Evolutionary conservation across 2,888 invertebrate genomes (phyloP).

Genomic region (Campaea margaritaria): DNA sequence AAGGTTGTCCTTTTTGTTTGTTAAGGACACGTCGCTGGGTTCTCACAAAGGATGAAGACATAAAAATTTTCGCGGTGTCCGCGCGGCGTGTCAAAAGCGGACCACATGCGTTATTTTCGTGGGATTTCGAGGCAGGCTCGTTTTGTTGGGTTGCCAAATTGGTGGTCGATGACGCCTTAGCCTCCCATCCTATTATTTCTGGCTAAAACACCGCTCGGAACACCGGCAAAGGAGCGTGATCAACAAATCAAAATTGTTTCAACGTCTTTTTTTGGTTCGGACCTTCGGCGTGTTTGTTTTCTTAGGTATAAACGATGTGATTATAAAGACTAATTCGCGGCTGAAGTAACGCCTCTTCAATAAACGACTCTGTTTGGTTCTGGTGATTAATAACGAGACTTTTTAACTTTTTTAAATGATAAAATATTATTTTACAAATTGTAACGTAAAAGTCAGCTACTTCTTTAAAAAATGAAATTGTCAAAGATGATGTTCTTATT

Average conservation of each 20-base stretch:
- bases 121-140: conserved; percentile 63
- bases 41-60: conserved; percentile 82
- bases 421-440: too few species aligned
- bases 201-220: conserved; percentile 66
- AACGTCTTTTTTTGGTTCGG: conserved; percentile 49
- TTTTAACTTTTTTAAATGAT: neutral
- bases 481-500: too few species aligned
- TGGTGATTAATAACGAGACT: conserved; percentile 20
- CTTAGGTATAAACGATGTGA: conserved; percentile 71
- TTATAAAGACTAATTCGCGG: conserved; percentile 74
- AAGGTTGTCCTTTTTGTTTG: conserved; percentile 56
- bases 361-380: conserved; percentile 29
- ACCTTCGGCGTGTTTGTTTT: conserved; percentile 80
- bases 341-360: conserved; percentile 39
- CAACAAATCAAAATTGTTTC: conserved; percentile 73
- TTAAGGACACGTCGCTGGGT: conserved; percentile 59
- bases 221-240: conserved; percentile 70
- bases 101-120: conserved; percentile 79
- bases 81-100: conserved; percentile 77
- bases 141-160: conserved; percentile 72
- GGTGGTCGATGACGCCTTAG: conserved; percentile 81
- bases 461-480: too few species aligned
- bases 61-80: conserved; percentile 72
- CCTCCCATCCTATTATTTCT: conserved; percentile 78
- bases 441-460: too few species aligned